Conservation (phyloP, 2,888 invertebrate species). For the Carabus problematicus region DNA sequence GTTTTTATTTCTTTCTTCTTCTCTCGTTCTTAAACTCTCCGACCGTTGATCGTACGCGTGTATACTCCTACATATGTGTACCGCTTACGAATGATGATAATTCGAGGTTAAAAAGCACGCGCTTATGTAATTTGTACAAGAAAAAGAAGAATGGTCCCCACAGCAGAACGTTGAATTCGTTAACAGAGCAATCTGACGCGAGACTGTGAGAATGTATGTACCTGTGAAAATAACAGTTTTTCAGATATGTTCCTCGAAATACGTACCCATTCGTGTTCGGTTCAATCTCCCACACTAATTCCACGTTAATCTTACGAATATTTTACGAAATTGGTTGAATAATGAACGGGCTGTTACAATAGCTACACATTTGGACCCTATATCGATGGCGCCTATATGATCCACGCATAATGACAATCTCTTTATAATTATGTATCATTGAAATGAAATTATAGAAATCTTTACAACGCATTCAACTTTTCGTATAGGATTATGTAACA, state of each 20-base stretch:
- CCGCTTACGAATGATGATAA: conserved; percentile 30
- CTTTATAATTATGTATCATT: conserved; percentile 1
- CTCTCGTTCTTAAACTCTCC: not conserved
- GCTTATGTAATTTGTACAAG: conserved; percentile 38
- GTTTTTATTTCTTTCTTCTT: not conserved
- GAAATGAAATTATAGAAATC: not conserved
- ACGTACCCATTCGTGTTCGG: conserved; percentile 17
- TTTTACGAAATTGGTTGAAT: too few species aligned
- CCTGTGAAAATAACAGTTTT: conserved; percentile 33
- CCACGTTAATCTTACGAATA: not conserved
- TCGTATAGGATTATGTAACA: too few species aligned
- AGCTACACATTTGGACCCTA: too few species aligned
- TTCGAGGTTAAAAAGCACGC: conserved; percentile 37
- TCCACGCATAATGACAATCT: too few species aligned
- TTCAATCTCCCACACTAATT: conserved; percentile 29
- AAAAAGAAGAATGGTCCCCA: conserved; percentile 21
- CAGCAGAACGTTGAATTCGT: not conserved
- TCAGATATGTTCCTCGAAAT: conserved; percentile 32
- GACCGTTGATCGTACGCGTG: too few species aligned
- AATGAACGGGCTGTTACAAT: too few species aligned
- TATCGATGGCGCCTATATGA: too few species aligned
- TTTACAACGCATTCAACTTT: too few species aligned
- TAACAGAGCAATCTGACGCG: not conserved
- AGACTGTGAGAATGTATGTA: conserved; percentile 29
- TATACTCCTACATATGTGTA: not conserved